Base-by-base conservation (phyloP, 2,113 vertebrate genomes). In the Suricata suricatta region DNA sequence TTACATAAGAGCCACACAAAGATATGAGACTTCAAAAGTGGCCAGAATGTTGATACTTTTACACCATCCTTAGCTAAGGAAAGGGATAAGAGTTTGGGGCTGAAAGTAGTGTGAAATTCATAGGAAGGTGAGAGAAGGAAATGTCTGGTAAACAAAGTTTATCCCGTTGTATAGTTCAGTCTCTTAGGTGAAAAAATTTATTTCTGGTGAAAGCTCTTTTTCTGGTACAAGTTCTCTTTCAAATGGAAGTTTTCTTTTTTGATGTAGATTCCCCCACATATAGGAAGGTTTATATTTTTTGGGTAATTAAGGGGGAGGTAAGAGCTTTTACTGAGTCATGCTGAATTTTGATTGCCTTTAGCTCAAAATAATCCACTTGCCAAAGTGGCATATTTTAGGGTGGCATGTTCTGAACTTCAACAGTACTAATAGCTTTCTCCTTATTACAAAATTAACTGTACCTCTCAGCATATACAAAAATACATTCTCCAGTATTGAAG, bases 381-480 rank as follows among this genome's bases (percentile, higher is more conserved):
- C 69, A 38, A 57, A 35, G 60, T 47, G 47, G 60, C 35, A 60
- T 85, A 68, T 57, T 76, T 85, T 68, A 69, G 35, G 57, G 35
- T 77, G 31, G 35, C 27, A 92, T 68, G 33, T 68, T 88, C 47
- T 76, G n/a, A 83, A 76, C 15, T 5, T 74, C 35, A 66, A 33
- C 44, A 38, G 11, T 74, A 68, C 85, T 83, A 95, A 52, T 88
- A 77, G 17, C 6, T 31, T 82, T 90, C 82, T 66, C 25, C 13
- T 86, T 93, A 27, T 44, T 93, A 31, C 7, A 66, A 87, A 97
- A 89, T 95, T 86, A 95, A 74, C 47, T 93, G 76, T 95, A 88
- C n/a, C 27, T 77, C 16, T 81, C 44, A 35, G 90, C 13, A 60
- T 72, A 31, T 88, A 74, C 21, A 88, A 72, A 90, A 66, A 69